phyloP scores from a whole-genome alignment of 2,888 invertebrate species.

The Lasioglossum zephyrum region DNA sequence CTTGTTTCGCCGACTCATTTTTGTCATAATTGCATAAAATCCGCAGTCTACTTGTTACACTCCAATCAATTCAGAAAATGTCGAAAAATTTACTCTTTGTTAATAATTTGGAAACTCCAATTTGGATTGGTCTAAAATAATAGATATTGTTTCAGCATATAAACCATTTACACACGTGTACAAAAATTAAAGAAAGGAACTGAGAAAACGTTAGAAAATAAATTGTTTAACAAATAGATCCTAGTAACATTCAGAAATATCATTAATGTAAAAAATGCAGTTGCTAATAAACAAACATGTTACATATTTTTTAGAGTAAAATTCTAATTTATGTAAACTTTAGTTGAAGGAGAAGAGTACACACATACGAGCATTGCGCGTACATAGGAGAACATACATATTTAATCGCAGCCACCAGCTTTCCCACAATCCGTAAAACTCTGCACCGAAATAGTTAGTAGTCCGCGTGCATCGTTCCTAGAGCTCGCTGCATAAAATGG shows the following conservation, averaged over 20 bases:
- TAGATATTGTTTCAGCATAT: too few relatives aligned
- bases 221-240: neutral
- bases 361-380: neutral
- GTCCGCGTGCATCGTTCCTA: neutral
- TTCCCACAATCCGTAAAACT: slow-evolving; percentile 1
- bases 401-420: neutral
- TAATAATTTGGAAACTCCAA: neutral
- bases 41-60: too few relatives aligned
- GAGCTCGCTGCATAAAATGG: neutral
- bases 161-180: too few relatives aligned
- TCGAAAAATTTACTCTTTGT: too few relatives aligned
- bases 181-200: neutral
- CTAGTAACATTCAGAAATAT: too few relatives aligned
- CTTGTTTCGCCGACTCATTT: too few relatives aligned
- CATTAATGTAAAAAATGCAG: too few relatives aligned
- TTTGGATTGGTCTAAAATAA: neutral
- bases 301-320: too few relatives aligned
- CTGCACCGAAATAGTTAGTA: neutral
- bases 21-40: too few relatives aligned
- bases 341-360: neutral
- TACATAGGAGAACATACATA: neutral
- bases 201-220: neutral
- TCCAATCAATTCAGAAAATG: too few relatives aligned
- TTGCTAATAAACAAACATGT: neutral
- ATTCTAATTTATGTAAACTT: neutral